Evolutionary conservation across 2,888 invertebrate species (phyloP), one percentile per base, ranked within the genome.

Genomic region (Flexamia atlantica): DNA sequence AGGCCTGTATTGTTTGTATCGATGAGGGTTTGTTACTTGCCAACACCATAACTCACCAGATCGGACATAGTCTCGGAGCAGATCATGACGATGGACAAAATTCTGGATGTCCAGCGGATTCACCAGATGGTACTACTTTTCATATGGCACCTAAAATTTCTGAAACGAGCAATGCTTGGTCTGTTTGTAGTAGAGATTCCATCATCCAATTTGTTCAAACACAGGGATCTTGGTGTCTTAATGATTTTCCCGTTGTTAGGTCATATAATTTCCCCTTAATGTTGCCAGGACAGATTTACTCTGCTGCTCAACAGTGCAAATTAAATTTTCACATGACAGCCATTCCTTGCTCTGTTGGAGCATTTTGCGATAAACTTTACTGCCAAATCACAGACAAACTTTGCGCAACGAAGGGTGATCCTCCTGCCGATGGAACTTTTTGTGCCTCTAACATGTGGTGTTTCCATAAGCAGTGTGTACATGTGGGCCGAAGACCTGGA

Each of bases 381-480:
- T 94, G 94, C 87, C 88, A 90, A 82, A 89, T 91, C 36, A 90
- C 90, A 74, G 90, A 88, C 0, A 87, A 84, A 1, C 89, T 90
- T 46, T 94, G 94, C 87, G 89, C 91, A 74, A 91, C 92, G 0
- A 91, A 91, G 79, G 90, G 92, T 0, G 91, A 92, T 87, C 92
- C 94, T 0, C 93, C 94, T 9, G 94, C 93, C 0, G 94, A 94
- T 87, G 94, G 95, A 0, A 94, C 94, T 0, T 92, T 92, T 84
- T 95, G 94, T 88, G 94, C 92, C 12, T 90, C 91, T 84, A 93
- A 94, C 87, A 93, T 92, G 92, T 95, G 95, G 94, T 95, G 95
- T 88, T 93, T 92, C 86, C 91, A 91, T 86, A 92, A 92, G 40
- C 90, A 93, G 86, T 95, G 95, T 89, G 92, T 94, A 25, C 91